phyloP scores from a whole-genome alignment of 2,888 invertebrate genomes.

The Andrena haemorrhoa region DNA sequence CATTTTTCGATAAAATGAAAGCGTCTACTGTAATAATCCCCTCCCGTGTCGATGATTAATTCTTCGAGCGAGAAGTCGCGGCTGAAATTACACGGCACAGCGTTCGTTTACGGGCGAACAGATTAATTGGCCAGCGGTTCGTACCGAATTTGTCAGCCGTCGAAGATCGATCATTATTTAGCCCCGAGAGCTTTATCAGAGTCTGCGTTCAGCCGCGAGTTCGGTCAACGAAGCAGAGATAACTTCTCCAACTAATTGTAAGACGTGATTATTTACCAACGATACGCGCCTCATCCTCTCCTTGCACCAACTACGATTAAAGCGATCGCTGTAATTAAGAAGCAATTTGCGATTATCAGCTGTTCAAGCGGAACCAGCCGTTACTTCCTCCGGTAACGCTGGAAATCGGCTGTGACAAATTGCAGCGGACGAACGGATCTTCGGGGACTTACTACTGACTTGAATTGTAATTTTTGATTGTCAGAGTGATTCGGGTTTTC shows the following conservation, averaged over 20 bases:
- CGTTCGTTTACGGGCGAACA: not conserved
- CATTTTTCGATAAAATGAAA: conserved; percentile 5
- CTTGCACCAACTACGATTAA: conserved; percentile 66
- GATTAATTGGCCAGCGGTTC: conserved; percentile 34
- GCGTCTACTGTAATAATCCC: conserved; percentile 1
- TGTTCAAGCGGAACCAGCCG: conserved; percentile 53
- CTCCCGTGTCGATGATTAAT: conserved; percentile 21
- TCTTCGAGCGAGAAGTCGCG: conserved; percentile 26
- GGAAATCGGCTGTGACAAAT: conserved; percentile 13
- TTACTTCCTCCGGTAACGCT: conserved; percentile 7
- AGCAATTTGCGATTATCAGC: conserved; percentile 73
- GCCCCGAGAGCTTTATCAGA: conserved; percentile 32
- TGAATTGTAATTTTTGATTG: too few relatives aligned
- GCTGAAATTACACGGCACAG: conserved; percentile 26
- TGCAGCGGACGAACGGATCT: not conserved
- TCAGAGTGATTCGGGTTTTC: too few relatives aligned
- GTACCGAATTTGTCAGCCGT: conserved; percentile 28
- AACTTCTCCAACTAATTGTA: conserved; percentile 45
- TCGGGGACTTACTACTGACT: too few relatives aligned
- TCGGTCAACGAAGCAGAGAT: conserved; percentile 3
- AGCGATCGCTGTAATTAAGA: conserved; percentile 69
- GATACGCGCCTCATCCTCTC: not conserved
- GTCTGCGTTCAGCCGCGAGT: conserved; percentile 6
- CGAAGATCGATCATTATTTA: conserved; percentile 45
- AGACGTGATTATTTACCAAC: conserved; percentile 65